Percentiles rank a stretch among this genome's conserved stretches.
Conservation (phyloP, 2,113 vertebrate species). For the Apeltes quadracus region DNA sequence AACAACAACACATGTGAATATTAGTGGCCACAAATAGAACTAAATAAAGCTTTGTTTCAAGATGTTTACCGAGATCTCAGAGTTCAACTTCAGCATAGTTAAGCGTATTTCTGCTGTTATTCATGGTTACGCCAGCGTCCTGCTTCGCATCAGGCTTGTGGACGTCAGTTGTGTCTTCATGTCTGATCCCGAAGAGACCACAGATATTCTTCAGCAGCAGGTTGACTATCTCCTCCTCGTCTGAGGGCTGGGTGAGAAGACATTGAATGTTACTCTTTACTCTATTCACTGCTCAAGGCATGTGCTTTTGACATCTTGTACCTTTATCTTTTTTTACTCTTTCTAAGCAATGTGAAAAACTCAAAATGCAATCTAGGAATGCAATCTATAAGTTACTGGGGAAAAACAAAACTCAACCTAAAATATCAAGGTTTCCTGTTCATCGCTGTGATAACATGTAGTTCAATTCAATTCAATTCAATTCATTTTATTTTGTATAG, state of each 20-base stretch:
- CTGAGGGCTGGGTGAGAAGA: slow-evolving; percentile 80
- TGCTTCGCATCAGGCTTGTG: not conserved
- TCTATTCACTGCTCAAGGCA: too few species aligned
- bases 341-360: not conserved
- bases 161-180: slow-evolving; percentile 28
- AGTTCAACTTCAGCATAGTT: not conserved
- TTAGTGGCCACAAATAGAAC: not conserved
- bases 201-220: slow-evolving; percentile 87
- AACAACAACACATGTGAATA: not conserved
- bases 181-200: slow-evolving; percentile 84
- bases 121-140: not conserved
- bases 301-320: not conserved
- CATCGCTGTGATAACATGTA: not conserved
- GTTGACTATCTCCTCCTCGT: slow-evolving; percentile 90
- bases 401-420: not conserved
- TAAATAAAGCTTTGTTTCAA: not conserved
- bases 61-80: not conserved
- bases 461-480: too few species aligned
- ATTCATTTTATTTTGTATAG: too few species aligned
- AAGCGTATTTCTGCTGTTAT: slow-evolving; percentile 11
- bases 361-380: not conserved
- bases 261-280: not conserved
- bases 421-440: not conserved
- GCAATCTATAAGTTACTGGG: not conserved
- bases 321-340: not conserved